Base-by-base conservation (phyloP, 2,888 invertebrate genomes). In the Villa cingulata region DNA sequence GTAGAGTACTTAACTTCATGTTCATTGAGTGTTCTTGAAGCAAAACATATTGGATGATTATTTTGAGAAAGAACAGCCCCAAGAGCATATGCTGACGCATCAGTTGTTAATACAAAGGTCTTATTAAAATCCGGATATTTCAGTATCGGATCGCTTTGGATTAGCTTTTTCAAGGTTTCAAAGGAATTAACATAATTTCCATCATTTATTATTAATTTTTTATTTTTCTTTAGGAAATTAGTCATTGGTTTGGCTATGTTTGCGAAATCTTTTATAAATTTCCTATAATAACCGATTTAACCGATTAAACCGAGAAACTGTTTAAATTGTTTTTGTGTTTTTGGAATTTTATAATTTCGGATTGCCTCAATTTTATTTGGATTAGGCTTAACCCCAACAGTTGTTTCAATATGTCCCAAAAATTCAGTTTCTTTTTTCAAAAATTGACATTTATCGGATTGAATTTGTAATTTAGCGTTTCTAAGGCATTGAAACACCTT, bases 261-360 rank as follows among this genome's bases (percentile, higher is more conserved):
- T 15, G 46, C 41, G 17, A 42, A 46, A 6, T 46, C 27, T 29
- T 46, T 46, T 29, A 46, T 46, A 17, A 46, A 46, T n/a, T 48
- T 44, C 1, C 48, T 20, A 29, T 51, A 49, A 23, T 20, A 43
- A 5, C 43, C 43, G 2, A 49, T 49, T 16, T 20, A 43, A 5
- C 43, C 43, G 2, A 49, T 19, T 9, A 51, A 15, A 16, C 49
- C 49, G 12, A 51, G 17, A 37, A 51, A 53, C 5, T 37, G 29
- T 41, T 53, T 49, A 10, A 53, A 43, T 44, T 53, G 45, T 32
- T 46, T 53, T 3, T 27, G 23, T 3, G 41, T 53, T 38, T 46
- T 50, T 2, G 50, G 52, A n/a, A 48, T 37, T 29, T 46, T 52
- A 18, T 48, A 53, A 10, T 53, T 49, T n/a, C 44, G 27, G 2